Percentiles rank a stretch among this genome's conserved stretches.
These are phyloP conservation scores for Patiria pectinifera DNA, from an alignment of 53 echinoderm and acorn worm species.

Conservation along the genomic window DNA sequence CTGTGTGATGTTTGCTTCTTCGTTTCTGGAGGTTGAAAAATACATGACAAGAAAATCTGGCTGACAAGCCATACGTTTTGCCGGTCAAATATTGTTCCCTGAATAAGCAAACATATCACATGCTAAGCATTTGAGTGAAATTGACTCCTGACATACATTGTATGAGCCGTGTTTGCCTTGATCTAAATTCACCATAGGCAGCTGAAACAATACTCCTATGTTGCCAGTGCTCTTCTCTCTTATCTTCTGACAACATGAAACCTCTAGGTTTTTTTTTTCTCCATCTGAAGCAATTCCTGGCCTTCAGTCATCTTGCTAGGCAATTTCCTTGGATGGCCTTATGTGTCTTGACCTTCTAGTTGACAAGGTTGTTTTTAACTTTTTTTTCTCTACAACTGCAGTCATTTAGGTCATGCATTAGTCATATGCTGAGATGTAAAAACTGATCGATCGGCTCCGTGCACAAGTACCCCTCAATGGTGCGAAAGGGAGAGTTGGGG, in stretches of 20 bases:
- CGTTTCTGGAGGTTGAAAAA: neutral
- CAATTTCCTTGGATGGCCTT: neutral
- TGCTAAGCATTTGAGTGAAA: neutral
- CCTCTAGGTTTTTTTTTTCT: neutral
- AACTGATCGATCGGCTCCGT: neutral
- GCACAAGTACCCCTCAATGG: neutral
- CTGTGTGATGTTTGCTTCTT: neutral
- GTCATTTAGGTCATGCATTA: neutral
- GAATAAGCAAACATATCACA: neutral
- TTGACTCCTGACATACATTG: neutral
- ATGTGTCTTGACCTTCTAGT: neutral
- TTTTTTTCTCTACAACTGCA: neutral
- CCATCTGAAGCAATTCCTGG: neutral
- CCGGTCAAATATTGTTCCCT: neutral
- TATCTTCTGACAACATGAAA: neutral
- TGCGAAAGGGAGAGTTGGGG: neutral
- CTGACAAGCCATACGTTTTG: neutral
- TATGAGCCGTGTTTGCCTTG: neutral
- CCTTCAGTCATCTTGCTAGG: neutral
- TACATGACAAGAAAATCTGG: neutral
- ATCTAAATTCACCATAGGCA: neutral
- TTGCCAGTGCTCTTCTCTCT: neutral
- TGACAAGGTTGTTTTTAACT: neutral
- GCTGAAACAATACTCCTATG: conserved; percentile 15
- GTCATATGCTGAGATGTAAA: neutral